Base-by-base conservation (phyloP, 2,797 vertebrate genomes). In the Eurystomus glaucurus region DNA sequence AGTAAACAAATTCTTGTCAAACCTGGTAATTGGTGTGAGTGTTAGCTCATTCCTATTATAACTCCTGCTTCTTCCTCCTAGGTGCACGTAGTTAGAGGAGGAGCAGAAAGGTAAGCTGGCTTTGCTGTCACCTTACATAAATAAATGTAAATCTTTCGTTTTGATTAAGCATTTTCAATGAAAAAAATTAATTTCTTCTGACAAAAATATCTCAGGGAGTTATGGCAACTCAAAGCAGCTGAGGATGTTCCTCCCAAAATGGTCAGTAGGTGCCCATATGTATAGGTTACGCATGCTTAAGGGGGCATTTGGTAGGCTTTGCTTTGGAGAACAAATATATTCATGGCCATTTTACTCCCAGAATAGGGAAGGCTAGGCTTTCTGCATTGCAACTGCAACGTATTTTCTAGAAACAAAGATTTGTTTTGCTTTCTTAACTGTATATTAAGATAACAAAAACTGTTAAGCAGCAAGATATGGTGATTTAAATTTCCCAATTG, bases 341-440 rank as follows among this genome's bases (percentile, higher is more conserved):
- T 92, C 35, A 48, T 3, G 22, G 41, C 2, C 41, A 64, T 85
- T 93, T 92, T 74, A 60, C 26, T 85, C 39, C 15, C 43, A 23
- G 76, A 83, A 85, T 18, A 50, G 17, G 14, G 26, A 15, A 69
- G 39, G 51, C 2, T 1, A 70, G 39, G 62, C 55, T 39, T 89
- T 23, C 35, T 82, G n/a, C 39, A 54, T 48, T 58, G 46, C 50
- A 41, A 70, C 28, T 61, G 29, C 21, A 75, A 80, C 85, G 74
- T 37, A 85, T 62, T 85, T 18, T 76, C 51, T 82, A 83, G 74
- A 93, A 95, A 91, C 28, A 96, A 96, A 79, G 23, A 52, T 35
- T 84, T 69, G 12, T 2, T 87, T 14, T 92, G 48, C 77, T 94
- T 95, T 92, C 55, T 74, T 80, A 82, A 37, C 17, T 29, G 16